Base-by-base conservation (phyloP, 2,888 invertebrate genomes). In the Bugulina stolonifera region DNA sequence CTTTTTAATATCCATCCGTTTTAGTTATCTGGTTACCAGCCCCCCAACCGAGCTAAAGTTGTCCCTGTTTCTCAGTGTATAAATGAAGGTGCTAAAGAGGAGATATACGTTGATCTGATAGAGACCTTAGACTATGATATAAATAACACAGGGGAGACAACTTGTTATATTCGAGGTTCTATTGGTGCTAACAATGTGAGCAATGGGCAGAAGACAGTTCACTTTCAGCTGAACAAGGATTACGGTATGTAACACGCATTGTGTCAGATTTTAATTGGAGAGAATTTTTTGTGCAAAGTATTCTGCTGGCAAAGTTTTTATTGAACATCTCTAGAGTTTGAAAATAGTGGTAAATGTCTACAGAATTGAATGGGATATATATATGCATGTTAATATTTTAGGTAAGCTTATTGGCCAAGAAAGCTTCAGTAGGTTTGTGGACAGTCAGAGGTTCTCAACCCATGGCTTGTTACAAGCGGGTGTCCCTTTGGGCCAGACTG, bases 381-480 rank as follows among this genome's bases (percentile, higher is more conserved):
- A 43, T 43, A 43, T 43, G 18, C 18, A 43, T 43, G 18, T 43
- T 10, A 10, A 43, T 43, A 43, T 43, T 64, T 22, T 32, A 64
- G 64, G 64, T 32, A 64, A 64, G 64, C 14, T 64, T 2, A 64
- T 64, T 64, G 64, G 64, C 14, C 64, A 32, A 32, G 25, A 64
- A 22, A 64, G 64, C 32, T 64, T 64, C 27, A 64, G 18, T 32
- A 5, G 5, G 5, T 32, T 22, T 27, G n/a, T 27, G 1, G 64
- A 64, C 32, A 32, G 32, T 32, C 22, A 27, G 10, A 34, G 27
- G 64, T 64, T 64, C n/a, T 10, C 22, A 22, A 64, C 64, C n/a
- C 14, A 14, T 3, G 64, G 64, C 14, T 14, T 14, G 29, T 32
- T 64, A 32, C 2, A 32, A n/a, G 64, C 32, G 25, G 29, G 5